Evolutionary conservation across 2,888 invertebrate genomes (phyloP), one percentile per base, ranked within the genome.

Genomic region (Axea sp.): DNA sequence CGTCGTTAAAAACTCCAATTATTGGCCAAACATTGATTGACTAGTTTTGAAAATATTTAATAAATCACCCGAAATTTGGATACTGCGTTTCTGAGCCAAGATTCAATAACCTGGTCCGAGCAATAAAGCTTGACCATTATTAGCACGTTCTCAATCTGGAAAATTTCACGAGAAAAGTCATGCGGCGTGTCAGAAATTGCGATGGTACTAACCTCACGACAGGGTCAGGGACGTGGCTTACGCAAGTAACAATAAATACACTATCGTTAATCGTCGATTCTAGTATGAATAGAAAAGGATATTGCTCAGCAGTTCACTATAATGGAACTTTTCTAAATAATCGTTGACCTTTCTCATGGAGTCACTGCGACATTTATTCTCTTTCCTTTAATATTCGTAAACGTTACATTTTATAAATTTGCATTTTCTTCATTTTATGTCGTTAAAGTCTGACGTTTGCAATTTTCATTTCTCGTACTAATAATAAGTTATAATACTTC

Each of bases 311-410:
- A 77, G 74, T 79, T 80, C 73, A 69, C 75, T 81, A 55, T 80
- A 83, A 84, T 81, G 76, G 78, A 72, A 77, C 60, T 72, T 82
- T 80, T 80, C 75, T 79, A 78, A 82, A 79, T 83, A 82, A 80
- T 77, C 75, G 49, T 49, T 76, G 80, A 82, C 80, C 81, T 84
- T 78, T 84, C 84, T 80, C 85, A 83, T 77, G 71, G 78, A 84
- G 83, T 73, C 45, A 47, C 84, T 74, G 77, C 69, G 80, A 78
- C 80, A 81, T 78, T 76, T 68, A 60, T 37, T 71, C 76, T 73
- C 49, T 69, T 72, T 72, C 73, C 59, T 53, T 73, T 59, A 72
- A 60, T 72, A 62, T 68, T 41, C 65, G 49, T 60, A 33, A 67
- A 73, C 55, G 53, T 72, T 68, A 77, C 67, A 79, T 78, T 80